Conservation (phyloP, 2,113 vertebrate genomes). For the Anas platyrhynchos region DNA sequence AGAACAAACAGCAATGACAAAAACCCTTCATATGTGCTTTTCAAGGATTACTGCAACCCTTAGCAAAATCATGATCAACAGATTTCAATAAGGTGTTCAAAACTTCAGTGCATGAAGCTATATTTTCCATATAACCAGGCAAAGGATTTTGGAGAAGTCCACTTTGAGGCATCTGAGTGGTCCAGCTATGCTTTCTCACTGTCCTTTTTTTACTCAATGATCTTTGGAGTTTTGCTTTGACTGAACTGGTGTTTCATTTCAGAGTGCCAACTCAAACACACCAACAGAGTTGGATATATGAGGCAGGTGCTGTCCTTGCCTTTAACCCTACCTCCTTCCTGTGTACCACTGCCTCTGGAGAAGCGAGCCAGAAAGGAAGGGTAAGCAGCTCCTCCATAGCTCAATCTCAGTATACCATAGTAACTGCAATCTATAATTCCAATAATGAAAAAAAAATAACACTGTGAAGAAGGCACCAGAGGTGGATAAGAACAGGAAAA, state of each 20-base stretch:
- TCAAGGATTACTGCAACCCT: not conserved
- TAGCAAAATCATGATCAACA: not conserved
- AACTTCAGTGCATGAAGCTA: not conserved
- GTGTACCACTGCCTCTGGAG: not conserved
- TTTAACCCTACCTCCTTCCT: not conserved
- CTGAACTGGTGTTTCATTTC: not conserved
- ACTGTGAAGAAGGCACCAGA: not conserved
- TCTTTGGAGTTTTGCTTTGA: not conserved
- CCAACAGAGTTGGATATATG: accelerated
- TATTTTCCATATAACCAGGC: not conserved
- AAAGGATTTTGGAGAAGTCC: not conserved
- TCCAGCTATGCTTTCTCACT: not conserved
- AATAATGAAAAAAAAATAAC: not conserved
- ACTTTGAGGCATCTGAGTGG: not conserved
- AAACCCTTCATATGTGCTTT: not conserved
- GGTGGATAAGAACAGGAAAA: not conserved
- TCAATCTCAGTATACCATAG: not conserved
- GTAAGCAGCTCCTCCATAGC: not conserved
- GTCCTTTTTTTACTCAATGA: not conserved
- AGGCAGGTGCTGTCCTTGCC: not conserved
- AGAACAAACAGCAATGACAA: not conserved
- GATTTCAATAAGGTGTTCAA: not conserved
- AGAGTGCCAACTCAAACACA: not conserved
- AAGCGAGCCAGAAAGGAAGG: not conserved
- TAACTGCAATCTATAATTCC: not conserved